These are phyloP conservation scores for Calonectris borealis DNA, from an alignment of 2,113 vertebrate genomes.

Conservation along the genomic window DNA sequence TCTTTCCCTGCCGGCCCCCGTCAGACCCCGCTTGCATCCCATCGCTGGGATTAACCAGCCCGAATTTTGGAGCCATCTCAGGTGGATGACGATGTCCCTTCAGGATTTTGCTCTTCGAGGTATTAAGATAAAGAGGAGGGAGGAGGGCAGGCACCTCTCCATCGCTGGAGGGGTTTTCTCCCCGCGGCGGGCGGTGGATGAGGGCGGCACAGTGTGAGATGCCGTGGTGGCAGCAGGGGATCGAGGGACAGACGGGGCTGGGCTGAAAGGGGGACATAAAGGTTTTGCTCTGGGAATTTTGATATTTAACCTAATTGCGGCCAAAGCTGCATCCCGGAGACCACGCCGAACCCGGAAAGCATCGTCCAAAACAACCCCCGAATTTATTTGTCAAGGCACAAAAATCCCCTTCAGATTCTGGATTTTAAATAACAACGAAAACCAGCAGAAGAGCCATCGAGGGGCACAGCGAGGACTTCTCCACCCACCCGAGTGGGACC, in stretches of 20 bases:
- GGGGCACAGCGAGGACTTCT: not conserved
- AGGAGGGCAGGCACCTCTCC: not conserved
- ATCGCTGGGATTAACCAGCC: not conserved
- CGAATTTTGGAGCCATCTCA: fast-evolving
- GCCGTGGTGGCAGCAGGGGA: not conserved
- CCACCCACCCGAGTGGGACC: not conserved
- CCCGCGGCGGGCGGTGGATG: fast-evolving
- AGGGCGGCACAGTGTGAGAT: fast-evolving
- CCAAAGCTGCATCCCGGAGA: not conserved
- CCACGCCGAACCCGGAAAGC: fast-evolving
- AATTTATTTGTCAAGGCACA: slow-evolving; percentile 70
- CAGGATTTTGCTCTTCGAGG: not conserved
- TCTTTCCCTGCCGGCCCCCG: not conserved
- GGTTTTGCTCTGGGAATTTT: not conserved
- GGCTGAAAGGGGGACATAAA: not conserved
- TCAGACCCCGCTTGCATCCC: not conserved
- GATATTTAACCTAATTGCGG: fast-evolving
- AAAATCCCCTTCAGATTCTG: not conserved
- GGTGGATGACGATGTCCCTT: fast-evolving
- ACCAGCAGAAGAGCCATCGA: not conserved
- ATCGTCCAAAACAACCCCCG: not conserved
- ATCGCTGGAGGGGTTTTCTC: fast-evolving
- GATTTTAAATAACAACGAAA: slow-evolving; percentile 39
- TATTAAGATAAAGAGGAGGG: not conserved
- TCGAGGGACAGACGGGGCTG: not conserved